Conservation (phyloP, 1,140 invertebrate species). For the Bombus cullumanus region DNA sequence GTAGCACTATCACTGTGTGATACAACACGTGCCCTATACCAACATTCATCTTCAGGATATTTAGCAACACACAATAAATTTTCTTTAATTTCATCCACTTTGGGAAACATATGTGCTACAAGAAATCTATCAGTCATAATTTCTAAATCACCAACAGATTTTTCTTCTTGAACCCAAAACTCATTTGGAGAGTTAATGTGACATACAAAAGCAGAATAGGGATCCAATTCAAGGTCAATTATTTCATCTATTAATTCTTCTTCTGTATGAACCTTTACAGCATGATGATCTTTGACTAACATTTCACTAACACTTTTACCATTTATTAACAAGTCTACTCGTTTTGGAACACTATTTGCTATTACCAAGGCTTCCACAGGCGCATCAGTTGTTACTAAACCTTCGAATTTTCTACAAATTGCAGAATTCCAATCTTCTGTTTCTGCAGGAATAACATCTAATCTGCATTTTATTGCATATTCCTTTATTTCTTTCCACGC, state of each 20-base stretch:
- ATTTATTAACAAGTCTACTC: conserved; percentile 60
- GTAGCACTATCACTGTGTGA: conserved; percentile 69
- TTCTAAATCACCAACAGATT: conserved; percentile 83
- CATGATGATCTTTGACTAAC: conserved; percentile 78
- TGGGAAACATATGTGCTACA: conserved; percentile 82
- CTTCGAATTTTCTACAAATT: conserved; percentile 84
- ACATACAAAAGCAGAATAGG: conserved; percentile 81
- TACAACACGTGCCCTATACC: conserved; percentile 85
- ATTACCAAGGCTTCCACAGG: conserved; percentile 63
- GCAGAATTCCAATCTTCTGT: conserved; percentile 87
- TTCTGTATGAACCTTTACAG: conserved; percentile 81
- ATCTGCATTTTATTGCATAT: conserved; percentile 85
- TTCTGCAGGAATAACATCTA: conserved; percentile 86
- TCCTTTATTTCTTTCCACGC: conserved; percentile 82
- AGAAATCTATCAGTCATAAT: conserved; percentile 84
- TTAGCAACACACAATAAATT: conserved; percentile 86
- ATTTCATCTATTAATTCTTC: conserved; percentile 74
- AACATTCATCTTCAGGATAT: conserved; percentile 85
- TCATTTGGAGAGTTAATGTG: conserved; percentile 84
- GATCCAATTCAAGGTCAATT: conserved; percentile 72
- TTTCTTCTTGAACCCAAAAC: conserved; percentile 87
- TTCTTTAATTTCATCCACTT: conserved; percentile 80
- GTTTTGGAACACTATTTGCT: conserved; percentile 50
- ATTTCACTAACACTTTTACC: conserved; percentile 67
- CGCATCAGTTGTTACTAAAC: conserved; percentile 78